These are phyloP conservation scores for Microtus ochrogaster DNA, from an alignment of 2,113 vertebrate genomes.

Conservation along the genomic window DNA sequence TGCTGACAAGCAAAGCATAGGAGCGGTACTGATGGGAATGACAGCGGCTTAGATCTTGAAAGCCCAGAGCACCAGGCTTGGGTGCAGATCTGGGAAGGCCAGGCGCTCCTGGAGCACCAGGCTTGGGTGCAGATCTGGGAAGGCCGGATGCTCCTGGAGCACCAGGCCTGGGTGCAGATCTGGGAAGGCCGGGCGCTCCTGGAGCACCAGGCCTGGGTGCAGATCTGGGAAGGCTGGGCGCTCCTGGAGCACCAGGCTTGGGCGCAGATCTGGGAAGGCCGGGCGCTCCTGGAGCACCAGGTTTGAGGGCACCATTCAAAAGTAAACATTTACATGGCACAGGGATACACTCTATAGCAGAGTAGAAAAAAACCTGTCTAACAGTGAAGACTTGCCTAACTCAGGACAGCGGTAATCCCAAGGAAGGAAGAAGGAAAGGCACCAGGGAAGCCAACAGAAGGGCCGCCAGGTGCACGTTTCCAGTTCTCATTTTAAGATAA, in stretches of 20 bases:
- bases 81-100: neutral
- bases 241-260: too few relatives aligned
- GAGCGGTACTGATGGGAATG: neutral
- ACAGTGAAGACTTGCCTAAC: neutral
- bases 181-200: too few relatives aligned
- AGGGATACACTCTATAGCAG: neutral
- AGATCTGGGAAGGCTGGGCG: too few relatives aligned
- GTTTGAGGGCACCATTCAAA: neutral
- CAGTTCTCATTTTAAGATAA: neutral
- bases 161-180: too few relatives aligned
- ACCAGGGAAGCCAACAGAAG: accelerated
- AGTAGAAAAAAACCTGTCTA: neutral
- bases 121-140: too few relatives aligned
- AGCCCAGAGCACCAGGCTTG: accelerated
- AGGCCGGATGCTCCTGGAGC: too few relatives aligned
- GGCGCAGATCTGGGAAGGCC: too few relatives aligned
- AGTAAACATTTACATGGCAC: neutral
- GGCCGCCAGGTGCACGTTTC: neutral
- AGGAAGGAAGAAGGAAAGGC: neutral
- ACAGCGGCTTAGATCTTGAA: neutral
- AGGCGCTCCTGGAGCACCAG: accelerated
- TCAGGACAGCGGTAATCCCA: neutral
- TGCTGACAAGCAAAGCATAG: constrained; percentile 41
- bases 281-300: too few relatives aligned
- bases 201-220: too few relatives aligned